phyloP scores from a whole-genome alignment of 2,113 vertebrate genomes.

The Campylorhamphus procurvoides region DNA sequence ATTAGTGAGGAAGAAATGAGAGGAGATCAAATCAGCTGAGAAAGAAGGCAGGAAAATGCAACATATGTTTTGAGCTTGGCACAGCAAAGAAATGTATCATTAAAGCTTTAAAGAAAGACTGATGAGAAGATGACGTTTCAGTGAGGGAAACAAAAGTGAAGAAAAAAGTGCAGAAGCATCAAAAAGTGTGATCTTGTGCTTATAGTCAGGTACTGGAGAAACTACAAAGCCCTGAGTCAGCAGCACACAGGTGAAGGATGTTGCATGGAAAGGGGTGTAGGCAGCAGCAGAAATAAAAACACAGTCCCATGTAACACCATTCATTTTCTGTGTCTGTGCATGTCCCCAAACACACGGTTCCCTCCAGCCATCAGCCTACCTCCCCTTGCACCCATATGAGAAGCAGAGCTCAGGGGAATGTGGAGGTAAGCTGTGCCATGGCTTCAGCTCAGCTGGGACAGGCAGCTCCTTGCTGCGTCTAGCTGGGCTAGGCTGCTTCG shows the following conservation, averaged over 20 bases:
- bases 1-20: slow-evolving; percentile 2
- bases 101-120: not conserved
- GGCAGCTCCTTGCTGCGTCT: not conserved
- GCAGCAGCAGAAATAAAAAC: not conserved
- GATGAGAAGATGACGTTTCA: not conserved
- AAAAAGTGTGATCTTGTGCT: not conserved
- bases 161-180: not conserved
- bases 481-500: not conserved
- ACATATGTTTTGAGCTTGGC: not conserved
- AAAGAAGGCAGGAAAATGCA: slow-evolving; percentile 10
- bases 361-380: not conserved
- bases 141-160: not conserved
- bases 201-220: not conserved
- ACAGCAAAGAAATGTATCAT: not conserved
- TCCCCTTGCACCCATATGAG: accelerated
- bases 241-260: not conserved
- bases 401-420: accelerated
- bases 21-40: slow-evolving; percentile 2
- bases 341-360: accelerated
- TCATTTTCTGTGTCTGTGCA: not conserved
- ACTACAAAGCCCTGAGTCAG: not conserved
- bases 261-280: accelerated
- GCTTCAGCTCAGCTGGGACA: not conserved
- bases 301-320: not conserved
- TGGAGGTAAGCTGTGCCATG: accelerated